Evolutionary conservation across 2,113 vertebrate species (phyloP).

Genomic region (Thomomys bottae): DNA sequence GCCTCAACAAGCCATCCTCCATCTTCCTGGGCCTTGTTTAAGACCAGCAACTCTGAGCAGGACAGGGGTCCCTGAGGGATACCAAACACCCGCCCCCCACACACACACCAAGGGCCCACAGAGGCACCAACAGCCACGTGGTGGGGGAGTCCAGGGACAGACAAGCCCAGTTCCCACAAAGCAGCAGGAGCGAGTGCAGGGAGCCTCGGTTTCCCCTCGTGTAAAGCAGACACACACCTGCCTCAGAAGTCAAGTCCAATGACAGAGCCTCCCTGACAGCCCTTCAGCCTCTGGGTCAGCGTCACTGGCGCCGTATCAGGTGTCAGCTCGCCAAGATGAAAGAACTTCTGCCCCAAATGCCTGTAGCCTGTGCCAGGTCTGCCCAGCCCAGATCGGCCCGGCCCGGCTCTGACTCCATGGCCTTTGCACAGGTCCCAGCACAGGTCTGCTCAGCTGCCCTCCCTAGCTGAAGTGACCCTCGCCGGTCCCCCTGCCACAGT

Average conservation of each 20-base stretch:
- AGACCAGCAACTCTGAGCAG: neutral
- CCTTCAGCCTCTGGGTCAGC: neutral
- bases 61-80: neutral
- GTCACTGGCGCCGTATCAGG: neutral
- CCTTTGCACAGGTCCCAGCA: neutral
- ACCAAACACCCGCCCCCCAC: neutral
- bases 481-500: too few relatives aligned
- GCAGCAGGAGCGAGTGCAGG: rapidly evolving
- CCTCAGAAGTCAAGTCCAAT: slow-evolving; percentile 5
- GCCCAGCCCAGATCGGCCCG: neutral
- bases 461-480: too few relatives aligned
- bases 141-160: neutral
- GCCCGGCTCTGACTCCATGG: neutral
- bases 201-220: slow-evolving; percentile 22
- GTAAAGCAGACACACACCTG: neutral
- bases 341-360: neutral
- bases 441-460: neutral
- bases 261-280: neutral
- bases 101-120: neutral
- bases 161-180: neutral
- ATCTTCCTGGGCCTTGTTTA: neutral
- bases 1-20: too few relatives aligned
- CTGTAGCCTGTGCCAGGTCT: neutral
- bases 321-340: neutral
- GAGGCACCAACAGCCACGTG: neutral